These are phyloP conservation scores for Elegia similella DNA, from an alignment of 2,888 invertebrate genomes.

Conservation along the genomic window DNA sequence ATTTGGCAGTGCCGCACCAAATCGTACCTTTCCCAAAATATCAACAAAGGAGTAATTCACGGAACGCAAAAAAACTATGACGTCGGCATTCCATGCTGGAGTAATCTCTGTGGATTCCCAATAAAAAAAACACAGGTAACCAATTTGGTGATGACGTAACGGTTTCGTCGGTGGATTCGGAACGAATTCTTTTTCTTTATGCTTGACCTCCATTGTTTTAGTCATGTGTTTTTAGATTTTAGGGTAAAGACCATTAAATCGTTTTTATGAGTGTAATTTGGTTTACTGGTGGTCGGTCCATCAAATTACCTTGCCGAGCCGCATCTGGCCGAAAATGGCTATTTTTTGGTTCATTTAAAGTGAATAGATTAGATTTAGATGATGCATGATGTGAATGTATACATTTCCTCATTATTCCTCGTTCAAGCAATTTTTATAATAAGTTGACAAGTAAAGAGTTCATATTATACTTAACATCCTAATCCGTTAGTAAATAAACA, in stretches of 20 bases:
- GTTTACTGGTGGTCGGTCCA: background rate
- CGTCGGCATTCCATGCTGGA: slow-evolving; percentile 22
- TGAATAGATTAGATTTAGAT: background rate
- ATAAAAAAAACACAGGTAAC: slow-evolving; percentile 28
- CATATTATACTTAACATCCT: no score
- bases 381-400: no score
- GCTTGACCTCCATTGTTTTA: slow-evolving; percentile 14
- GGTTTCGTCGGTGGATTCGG: slow-evolving; percentile 13
- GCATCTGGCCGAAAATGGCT: background rate
- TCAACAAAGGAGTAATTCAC: slow-evolving; percentile 28
- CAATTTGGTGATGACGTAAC: slow-evolving; percentile 29
- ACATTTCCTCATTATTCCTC: no score
- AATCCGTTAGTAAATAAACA: no score
- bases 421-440: no score
- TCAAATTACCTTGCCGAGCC: background rate
- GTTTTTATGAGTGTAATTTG: slow-evolving; percentile 1
- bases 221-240: background rate
- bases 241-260: slow-evolving; percentile 7
- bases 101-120: slow-evolving; percentile 29
- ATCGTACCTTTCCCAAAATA: slow-evolving; percentile 27
- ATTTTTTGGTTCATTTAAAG: background rate
- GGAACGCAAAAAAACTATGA: slow-evolving; percentile 21
- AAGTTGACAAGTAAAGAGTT: no score
- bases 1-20: slow-evolving; percentile 22
- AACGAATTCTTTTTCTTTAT: slow-evolving; percentile 2